Evolutionary conservation across 2,888 invertebrate genomes (phyloP), one percentile per base, ranked within the genome.

Genomic region (Dryococelus australis): DNA sequence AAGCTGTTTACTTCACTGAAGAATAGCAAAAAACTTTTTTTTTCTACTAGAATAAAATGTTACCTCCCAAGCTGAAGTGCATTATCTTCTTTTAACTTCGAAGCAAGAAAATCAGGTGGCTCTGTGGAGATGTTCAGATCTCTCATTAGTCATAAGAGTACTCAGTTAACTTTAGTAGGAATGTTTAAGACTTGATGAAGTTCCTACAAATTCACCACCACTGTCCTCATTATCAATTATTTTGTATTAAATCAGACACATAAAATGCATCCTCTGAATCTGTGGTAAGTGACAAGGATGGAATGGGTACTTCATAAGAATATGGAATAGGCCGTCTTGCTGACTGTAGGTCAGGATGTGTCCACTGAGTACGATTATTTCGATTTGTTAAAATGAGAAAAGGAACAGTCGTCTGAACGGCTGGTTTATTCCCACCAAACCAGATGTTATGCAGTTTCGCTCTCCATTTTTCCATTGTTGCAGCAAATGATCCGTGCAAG

Each of bases 271-370:
- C 79, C 79, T 79, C 9, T 79, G n/a, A 20, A 79, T 4, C 79
- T 79, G 13, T 2, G n/a, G 10, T 79, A 79, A 20, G n/a, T 79
- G 79, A 27, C 20, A 24, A 79, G 27, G n/a, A 13, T 79, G 79
- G 79, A 79, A 79, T 24, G 79, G 79, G 16, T 24, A 24, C n/a
- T 24, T 24, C 79, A 79, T 79, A 4, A 26, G 26, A 24, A 20
- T 79, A 20, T 79, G 79, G 79, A 79, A 26, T n/a, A 79, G 79
- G n/a, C 20, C 79, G n/a, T 79, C n/a, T 79, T 79, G 79, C 79
- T 79, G 79, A 79, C 9, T 13, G 26, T 79, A 79, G n/a, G 79
- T 79, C n/a, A 79, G 79, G n/a, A 79, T 79, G 20, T 79, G 79
- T 79, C 27, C 79, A 79, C 79, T 79, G 9, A 12, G 6, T 79